Conservation (phyloP, 1,140 invertebrate species). For the Ips typographus region DNA sequence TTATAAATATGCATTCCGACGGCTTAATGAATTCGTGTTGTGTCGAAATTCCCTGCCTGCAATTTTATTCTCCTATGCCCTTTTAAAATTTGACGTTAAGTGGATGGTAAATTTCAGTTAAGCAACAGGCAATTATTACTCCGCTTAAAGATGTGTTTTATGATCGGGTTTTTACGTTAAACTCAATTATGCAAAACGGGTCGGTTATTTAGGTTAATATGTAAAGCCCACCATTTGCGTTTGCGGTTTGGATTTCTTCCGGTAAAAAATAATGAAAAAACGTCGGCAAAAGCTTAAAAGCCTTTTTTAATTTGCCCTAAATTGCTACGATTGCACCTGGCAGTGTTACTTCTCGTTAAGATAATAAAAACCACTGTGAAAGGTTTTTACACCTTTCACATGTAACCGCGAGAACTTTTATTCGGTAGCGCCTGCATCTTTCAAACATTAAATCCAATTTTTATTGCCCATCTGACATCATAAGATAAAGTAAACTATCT, state of each 20-base stretch:
- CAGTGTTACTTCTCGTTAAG: background rate
- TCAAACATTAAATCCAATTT: too few relatives aligned
- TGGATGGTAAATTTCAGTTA: slow-evolving; percentile 1
- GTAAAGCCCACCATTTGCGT: slow-evolving; percentile 3
- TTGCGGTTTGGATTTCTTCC: slow-evolving; percentile 4
- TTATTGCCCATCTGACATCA: background rate
- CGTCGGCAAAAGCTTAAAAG: slow-evolving; percentile 7
- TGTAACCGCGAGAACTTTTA: too few relatives aligned
- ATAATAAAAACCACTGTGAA: too few relatives aligned
- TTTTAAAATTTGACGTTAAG: slow-evolving; percentile 2
- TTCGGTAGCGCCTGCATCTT: too few relatives aligned
- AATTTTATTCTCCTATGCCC: background rate
- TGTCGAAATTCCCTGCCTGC: background rate
- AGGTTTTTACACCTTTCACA: too few relatives aligned
- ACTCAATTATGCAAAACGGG: slow-evolving; percentile 8
- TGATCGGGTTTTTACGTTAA: slow-evolving; percentile 1
- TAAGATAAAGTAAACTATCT: slow-evolving; percentile 11
- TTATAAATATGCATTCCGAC: slow-evolving; percentile 11
- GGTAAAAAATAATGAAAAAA: background rate
- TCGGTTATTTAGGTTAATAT: slow-evolving; percentile 12
- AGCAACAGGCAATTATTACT: slow-evolving; percentile 1
- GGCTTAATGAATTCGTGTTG: slow-evolving; percentile 4
- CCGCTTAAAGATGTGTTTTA: slow-evolving; percentile 3
- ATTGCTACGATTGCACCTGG: slow-evolving; percentile 1
- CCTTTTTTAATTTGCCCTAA: slow-evolving; percentile 1